phyloP scores from a whole-genome alignment of 37 sponge, comb jelly and placozoan species.

The Theonella swinhoei region DNA sequence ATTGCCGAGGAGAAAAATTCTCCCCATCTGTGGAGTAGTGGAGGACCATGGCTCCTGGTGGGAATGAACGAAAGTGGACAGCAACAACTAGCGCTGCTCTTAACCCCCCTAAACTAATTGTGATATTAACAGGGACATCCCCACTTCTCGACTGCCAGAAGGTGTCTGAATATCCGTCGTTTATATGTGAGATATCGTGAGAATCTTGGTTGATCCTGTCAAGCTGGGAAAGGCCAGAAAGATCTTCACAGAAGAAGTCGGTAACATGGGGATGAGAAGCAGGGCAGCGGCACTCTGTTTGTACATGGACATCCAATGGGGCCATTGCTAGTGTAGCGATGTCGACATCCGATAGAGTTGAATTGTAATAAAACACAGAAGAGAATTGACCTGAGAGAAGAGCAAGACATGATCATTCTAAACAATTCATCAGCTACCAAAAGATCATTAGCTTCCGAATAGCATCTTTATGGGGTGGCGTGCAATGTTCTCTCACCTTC shows the following conservation, averaged over 20 bases:
- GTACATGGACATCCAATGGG: constrained; percentile 19
- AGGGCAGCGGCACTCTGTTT: constrained; percentile 72
- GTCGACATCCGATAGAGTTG: constrained; percentile 52
- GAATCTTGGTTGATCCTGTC: constrained; percentile 44
- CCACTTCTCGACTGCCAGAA: constrained; percentile 78
- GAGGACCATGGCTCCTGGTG: constrained; percentile 54
- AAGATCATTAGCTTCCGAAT: not conserved
- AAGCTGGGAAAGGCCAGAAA: constrained; percentile 5
- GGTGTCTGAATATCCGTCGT: constrained; percentile 48
- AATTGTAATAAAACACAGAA: constrained; percentile 48
- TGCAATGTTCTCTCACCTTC: constrained; percentile 29
- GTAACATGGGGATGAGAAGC: constrained; percentile 44
- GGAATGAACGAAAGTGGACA: constrained; percentile 51
- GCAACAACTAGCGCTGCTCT: constrained; percentile 57
- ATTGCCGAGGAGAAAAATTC: constrained; percentile 70
- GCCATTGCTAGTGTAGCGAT: constrained; percentile 30
- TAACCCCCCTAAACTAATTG: constrained; percentile 47
- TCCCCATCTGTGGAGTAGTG: constrained; percentile 72
- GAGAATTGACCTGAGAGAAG: constrained; percentile 53
- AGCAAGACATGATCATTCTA: not conserved
- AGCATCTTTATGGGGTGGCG: not conserved
- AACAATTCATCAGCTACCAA: not conserved
- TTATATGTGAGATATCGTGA: constrained; percentile 38
- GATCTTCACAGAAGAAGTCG: constrained; percentile 30
- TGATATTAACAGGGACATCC: constrained; percentile 57